These are phyloP conservation scores for Nephrocerus scutellatus DNA, from an alignment of 2,888 invertebrate genomes.

Conservation along the genomic window DNA sequence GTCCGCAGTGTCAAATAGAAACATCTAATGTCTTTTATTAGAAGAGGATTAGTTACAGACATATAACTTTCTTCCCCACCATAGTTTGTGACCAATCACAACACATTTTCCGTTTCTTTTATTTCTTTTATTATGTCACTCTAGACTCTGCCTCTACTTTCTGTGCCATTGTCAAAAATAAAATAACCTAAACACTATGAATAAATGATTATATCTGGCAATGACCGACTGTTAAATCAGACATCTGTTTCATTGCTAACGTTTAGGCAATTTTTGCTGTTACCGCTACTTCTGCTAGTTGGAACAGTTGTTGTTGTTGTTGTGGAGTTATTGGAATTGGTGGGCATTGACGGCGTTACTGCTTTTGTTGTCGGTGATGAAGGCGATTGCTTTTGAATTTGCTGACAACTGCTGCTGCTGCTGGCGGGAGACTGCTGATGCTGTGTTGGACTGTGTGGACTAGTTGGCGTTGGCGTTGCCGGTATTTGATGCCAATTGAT, in stretches of 20 bases:
- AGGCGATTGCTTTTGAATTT: constrained; percentile 13
- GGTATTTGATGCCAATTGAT: constrained; percentile 45
- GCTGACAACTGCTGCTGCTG: constrained; percentile 25
- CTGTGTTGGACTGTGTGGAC: constrained; percentile 28
- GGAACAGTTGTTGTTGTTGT: constrained; percentile 24
- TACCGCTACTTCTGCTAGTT: constrained; percentile 11
- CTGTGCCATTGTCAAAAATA: constrained; percentile 3
- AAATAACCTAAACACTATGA: constrained; percentile 10
- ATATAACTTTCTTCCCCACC: too few species aligned
- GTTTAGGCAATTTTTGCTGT: constrained; percentile 24
- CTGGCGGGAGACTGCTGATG: constrained; percentile 14
- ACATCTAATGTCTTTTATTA: too few species aligned
- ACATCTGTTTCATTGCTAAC: constrained; percentile 43
- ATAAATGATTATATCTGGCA: constrained; percentile 23
- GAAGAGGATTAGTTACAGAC: too few species aligned
- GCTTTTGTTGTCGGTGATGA: constrained; percentile 19
- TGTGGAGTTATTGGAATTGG: constrained; percentile 13
- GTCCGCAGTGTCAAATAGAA: too few species aligned
- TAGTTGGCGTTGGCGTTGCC: constrained; percentile 37
- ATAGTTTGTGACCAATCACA: too few species aligned
- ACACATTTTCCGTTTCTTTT: not conserved
- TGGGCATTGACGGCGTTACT: constrained; percentile 19
- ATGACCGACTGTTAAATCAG: constrained; percentile 30
- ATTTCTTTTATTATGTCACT: constrained; percentile 8
- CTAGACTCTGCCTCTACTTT: constrained; percentile 6